Conservation (phyloP, 2,113 vertebrate species). For the Corvus moneduloides region DNA sequence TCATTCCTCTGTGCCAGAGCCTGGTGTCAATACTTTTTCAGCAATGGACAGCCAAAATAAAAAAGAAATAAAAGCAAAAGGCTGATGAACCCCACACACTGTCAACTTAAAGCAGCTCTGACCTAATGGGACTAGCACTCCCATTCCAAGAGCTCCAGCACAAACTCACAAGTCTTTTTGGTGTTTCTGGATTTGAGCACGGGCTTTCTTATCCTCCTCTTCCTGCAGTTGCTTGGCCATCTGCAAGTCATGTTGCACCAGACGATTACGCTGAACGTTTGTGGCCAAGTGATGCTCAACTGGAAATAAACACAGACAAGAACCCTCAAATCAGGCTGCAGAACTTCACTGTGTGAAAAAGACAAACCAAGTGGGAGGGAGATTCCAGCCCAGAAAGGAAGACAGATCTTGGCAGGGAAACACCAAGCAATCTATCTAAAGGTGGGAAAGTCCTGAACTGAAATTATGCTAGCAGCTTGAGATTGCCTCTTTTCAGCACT, state of each 20-base stretch:
- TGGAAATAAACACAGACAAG: conserved; percentile 56
- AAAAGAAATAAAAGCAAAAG: background rate
- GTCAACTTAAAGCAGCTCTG: background rate
- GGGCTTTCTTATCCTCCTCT: conserved; percentile 89
- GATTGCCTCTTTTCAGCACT: background rate
- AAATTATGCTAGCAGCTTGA: background rate
- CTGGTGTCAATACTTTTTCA: background rate
- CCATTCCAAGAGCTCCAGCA: background rate
- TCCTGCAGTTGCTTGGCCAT: conserved; percentile 94
- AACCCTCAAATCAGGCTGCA: background rate
- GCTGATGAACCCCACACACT: background rate
- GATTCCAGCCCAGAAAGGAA: background rate
- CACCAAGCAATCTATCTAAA: background rate
- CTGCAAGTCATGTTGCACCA: conserved; percentile 91
- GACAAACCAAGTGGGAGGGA: background rate
- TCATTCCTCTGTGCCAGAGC: background rate
- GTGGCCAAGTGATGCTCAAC: conserved; percentile 97
- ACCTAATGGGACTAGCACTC: background rate
- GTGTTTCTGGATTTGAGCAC: conserved; percentile 79
- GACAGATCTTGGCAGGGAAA: background rate
- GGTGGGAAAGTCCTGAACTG: conserved; percentile 20
- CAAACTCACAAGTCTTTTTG: conserved; percentile 83
- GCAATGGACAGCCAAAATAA: background rate
- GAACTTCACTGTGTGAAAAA: background rate
- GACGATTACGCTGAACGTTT: conserved; percentile 90